Base-by-base conservation (phyloP, 2,888 invertebrate species). In the Epinotia demarniana region DNA sequence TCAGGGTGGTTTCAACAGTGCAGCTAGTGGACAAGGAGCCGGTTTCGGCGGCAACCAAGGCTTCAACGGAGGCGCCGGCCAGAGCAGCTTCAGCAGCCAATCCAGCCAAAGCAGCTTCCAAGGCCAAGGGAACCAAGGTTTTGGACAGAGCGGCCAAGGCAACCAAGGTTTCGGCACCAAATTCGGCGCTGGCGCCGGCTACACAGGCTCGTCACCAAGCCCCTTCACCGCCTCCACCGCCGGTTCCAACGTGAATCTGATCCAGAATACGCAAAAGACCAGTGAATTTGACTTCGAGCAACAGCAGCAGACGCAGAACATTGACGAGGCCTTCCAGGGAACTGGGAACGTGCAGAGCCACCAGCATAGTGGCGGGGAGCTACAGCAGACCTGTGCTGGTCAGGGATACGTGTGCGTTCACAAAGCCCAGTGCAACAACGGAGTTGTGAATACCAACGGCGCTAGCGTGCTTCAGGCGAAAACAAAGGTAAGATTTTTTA, bases 401-500 rank as follows among this genome's bases (percentile, higher is more conserved):
- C 89, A 92, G 68, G 95, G 95, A 9, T 95, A 94, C 83, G 90
- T 95, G 61, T 96, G 96, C 84, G 96, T 96, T 0, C 88, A 92
- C 0, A 95, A 94, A 77, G 87, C 94, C 0, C 92, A 95, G 79
- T 96, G 96, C 84, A 86, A 92, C 78, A 95, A 96, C 77, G 96
- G 96, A 27, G 94, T 95, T 0, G 94, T 95, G 75, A 94, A 91
- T 83, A 90, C 87, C 5, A 93, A 94, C 75, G 94, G 93, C 12
- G 92, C 91, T 55, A 93, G 90, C 60, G 82, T 95, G 0, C 85
- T 93, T 53, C 95, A 95, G 81, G 92, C 94, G 2, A 93, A 91
- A 75, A 91, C 91, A 73, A 91, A 92, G 94, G 96, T 96, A 83
- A 95, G 95, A 91, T n/a, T 73, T 78, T 46, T n/a, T 62, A 72